These are phyloP conservation scores for Antechinus stuartii DNA, from an alignment of 2,113 vertebrate species.

Conservation along the genomic window DNA sequence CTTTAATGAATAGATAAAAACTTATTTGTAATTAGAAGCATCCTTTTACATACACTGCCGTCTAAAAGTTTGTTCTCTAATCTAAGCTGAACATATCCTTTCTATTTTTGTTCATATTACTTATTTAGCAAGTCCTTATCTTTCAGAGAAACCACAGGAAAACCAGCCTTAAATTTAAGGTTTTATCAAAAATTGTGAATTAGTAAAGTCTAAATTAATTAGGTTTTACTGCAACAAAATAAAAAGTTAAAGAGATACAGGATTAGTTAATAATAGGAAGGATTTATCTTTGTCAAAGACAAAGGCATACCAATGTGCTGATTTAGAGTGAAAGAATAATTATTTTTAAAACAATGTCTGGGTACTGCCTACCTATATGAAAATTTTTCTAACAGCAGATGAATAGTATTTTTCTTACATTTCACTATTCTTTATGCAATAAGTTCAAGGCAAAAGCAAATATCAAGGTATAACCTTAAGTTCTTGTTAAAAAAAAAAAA, in stretches of 20 bases:
- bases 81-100: neutral
- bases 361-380: neutral
- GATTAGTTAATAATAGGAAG: slow-evolving; percentile 26
- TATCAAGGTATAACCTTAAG: slow-evolving; percentile 9
- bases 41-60: slow-evolving; percentile 12
- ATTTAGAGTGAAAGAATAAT: neutral
- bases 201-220: slow-evolving; percentile 27
- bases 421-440: slow-evolving; percentile 18
- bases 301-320: neutral
- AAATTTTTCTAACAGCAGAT: slow-evolving; percentile 29
- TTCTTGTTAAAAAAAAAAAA: slow-evolving; percentile 55
- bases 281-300: neutral
- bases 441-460: slow-evolving; percentile 46
- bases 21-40: slow-evolving; percentile 31
- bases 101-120: slow-evolving; percentile 1
- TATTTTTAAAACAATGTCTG: neutral
- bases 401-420: slow-evolving; percentile 34
- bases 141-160: neutral
- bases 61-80: neutral
- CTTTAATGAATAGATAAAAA: slow-evolving; percentile 46
- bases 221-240: slow-evolving; percentile 32
- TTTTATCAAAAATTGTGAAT: slow-evolving; percentile 18
- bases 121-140: slow-evolving; percentile 22
- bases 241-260: slow-evolving; percentile 25
- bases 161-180: neutral